phyloP scores from a whole-genome alignment of 2,888 invertebrate species.

The Monoplex corrugatus region DNA sequence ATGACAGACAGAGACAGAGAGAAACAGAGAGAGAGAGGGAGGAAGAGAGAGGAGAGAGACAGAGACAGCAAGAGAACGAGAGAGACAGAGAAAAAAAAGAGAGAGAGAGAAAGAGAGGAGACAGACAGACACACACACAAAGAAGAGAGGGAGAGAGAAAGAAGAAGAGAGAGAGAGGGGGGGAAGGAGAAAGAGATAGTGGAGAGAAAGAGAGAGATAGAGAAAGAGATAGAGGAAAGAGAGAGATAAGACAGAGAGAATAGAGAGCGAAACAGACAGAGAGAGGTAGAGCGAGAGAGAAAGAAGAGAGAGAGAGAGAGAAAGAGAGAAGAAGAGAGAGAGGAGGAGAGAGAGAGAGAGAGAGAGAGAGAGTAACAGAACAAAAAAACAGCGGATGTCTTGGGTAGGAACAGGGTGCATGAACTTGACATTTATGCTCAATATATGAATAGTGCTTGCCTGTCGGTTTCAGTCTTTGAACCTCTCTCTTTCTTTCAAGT shows the following conservation, averaged over 20 bases:
- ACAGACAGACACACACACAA: not conserved
- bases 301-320: not conserved
- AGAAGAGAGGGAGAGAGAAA: not conserved
- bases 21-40: not conserved
- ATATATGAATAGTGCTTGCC: too few species aligned
- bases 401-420: too few species aligned
- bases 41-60: too few species aligned
- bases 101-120: not conserved
- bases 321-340: not conserved
- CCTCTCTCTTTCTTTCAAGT: too few species aligned
- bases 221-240: not conserved
- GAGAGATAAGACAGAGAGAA: not conserved
- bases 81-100: not conserved
- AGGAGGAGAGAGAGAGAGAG: too few species aligned
- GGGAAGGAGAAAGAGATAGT: too few species aligned
- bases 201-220: not conserved
- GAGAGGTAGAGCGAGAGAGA: not conserved
- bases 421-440: too few species aligned
- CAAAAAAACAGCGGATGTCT: too few species aligned
- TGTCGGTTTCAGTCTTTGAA: too few species aligned
- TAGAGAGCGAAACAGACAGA: too few species aligned
- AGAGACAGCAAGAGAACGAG: not conserved
- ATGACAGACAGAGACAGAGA: too few species aligned
- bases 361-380: too few species aligned
- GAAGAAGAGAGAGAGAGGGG: not conserved